These are phyloP conservation scores for Neopipo cinnamomea DNA, from an alignment of 2,113 vertebrate species.

Conservation along the genomic window DNA sequence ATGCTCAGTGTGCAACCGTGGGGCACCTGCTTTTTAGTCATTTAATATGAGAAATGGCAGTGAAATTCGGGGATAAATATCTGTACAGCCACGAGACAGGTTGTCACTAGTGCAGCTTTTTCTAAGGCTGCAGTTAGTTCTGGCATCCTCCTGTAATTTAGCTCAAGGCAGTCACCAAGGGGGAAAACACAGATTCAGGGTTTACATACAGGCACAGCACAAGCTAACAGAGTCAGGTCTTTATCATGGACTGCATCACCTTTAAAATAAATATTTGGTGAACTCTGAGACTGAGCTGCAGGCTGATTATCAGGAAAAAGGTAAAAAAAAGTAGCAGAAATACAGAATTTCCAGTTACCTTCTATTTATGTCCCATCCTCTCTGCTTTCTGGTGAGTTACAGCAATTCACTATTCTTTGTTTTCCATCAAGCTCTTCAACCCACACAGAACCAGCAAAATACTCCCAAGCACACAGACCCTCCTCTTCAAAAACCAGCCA, in stretches of 20 bases:
- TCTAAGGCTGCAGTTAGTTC: not conserved
- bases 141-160: not conserved
- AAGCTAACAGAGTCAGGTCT: constrained; percentile 30
- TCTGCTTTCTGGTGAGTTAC: not conserved
- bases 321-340: not conserved
- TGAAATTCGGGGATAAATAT: not conserved
- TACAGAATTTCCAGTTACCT: not conserved
- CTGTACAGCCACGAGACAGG: not conserved
- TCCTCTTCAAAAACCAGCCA: not conserved
- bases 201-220: not conserved
- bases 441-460: not conserved
- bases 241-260: constrained; percentile 35
- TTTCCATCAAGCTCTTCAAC: not conserved
- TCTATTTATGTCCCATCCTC: not conserved
- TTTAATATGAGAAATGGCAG: not conserved
- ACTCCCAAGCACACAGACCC: not conserved
- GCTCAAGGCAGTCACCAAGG: not conserved
- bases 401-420: not conserved
- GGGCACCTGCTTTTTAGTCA: not conserved
- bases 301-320: not conserved
- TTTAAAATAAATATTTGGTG: constrained; percentile 52
- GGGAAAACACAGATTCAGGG: not conserved
- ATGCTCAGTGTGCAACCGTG: accelerated
- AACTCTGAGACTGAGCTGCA: constrained; percentile 32
- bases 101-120: too few species aligned